A percentile compares a stretch with the other conserved stretches of the same genome.
These are phyloP conservation scores for Athalia rosae DNA, from an alignment of 2,888 invertebrate genomes.

Conservation along the genomic window DNA sequence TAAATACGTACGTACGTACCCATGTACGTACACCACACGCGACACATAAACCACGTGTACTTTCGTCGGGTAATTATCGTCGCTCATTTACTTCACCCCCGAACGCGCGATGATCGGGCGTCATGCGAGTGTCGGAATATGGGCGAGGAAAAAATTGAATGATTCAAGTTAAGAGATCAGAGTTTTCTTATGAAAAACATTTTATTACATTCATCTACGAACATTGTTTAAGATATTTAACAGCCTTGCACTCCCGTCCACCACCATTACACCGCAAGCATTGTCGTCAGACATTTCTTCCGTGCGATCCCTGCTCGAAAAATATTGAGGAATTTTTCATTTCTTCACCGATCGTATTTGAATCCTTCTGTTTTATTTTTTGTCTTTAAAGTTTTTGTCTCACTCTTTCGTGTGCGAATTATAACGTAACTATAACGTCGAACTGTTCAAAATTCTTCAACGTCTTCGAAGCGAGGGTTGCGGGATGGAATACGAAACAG, in stretches of 20 bases:
- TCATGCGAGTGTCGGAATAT: no score
- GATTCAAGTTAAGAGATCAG: not conserved
- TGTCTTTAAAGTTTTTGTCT: not conserved
- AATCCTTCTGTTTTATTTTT: no score
- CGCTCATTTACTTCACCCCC: no score
- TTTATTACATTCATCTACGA: slow-evolving; percentile 68
- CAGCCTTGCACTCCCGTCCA: slow-evolving; percentile 50
- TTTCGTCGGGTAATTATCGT: no score
- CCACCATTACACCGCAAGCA: not conserved
- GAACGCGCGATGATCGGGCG: no score
- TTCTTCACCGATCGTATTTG: not conserved
- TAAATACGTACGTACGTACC: not conserved
- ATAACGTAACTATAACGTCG: slow-evolving; percentile 18
- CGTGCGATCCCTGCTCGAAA: not conserved
- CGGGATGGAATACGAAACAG: slow-evolving; percentile 26
- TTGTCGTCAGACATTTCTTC: not conserved
- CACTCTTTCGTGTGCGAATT: not conserved
- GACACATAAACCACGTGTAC: no score
- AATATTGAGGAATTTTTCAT: not conserved
- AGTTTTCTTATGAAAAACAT: slow-evolving; percentile 57
- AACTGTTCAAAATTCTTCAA: slow-evolving; percentile 26
- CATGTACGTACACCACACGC: not conserved
- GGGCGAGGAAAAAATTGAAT: not conserved
- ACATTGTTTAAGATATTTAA: slow-evolving; percentile 59
- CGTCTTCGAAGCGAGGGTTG: slow-evolving; percentile 9